Evolutionary conservation across 2,797 vertebrate species (phyloP).

Genomic region (Perdix hodgsoniae): DNA sequence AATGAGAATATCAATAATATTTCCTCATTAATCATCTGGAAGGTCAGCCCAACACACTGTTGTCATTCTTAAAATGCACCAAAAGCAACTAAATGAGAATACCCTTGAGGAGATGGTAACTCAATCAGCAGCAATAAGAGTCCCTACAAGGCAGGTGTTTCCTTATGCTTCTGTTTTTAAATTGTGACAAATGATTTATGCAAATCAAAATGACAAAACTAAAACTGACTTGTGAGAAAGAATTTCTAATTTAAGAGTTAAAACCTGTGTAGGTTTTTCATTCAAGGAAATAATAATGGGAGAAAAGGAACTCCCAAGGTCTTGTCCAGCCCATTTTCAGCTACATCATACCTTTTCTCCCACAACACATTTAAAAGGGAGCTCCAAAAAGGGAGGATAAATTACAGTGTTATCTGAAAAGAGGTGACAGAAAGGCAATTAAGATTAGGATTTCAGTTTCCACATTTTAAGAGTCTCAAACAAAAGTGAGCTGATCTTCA

Average conservation of each 20-base stretch:
- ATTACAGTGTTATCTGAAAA: constrained; percentile 55
- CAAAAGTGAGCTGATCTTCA: background rate
- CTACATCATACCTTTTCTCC: background rate
- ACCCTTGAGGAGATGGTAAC: constrained; percentile 34
- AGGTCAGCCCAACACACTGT: background rate
- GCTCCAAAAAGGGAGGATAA: constrained; percentile 11
- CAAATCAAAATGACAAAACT: constrained; percentile 52
- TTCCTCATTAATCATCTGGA: constrained; percentile 45
- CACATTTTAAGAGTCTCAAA: background rate
- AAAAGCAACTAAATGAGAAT: background rate
- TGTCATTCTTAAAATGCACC: constrained; percentile 26
- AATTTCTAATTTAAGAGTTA: constrained; percentile 10
- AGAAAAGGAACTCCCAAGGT: background rate
- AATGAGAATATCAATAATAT: constrained; percentile 51
- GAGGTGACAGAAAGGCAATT: constrained; percentile 18
- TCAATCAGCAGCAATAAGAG: background rate
- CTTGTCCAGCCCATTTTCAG: background rate
- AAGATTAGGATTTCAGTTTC: constrained; percentile 50
- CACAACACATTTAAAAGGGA: background rate
- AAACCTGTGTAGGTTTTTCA: background rate
- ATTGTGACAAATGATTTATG: constrained; percentile 38
- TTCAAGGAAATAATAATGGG: background rate
- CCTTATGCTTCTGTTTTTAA: constrained; percentile 41
- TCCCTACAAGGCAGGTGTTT: constrained; percentile 48
- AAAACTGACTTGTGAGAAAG: constrained; percentile 2